A percentile compares a stretch with the other conserved stretches of the same genome.
phyloP scores from a whole-genome alignment of 2,113 vertebrate genomes.

The Hipposideros armiger region DNA sequence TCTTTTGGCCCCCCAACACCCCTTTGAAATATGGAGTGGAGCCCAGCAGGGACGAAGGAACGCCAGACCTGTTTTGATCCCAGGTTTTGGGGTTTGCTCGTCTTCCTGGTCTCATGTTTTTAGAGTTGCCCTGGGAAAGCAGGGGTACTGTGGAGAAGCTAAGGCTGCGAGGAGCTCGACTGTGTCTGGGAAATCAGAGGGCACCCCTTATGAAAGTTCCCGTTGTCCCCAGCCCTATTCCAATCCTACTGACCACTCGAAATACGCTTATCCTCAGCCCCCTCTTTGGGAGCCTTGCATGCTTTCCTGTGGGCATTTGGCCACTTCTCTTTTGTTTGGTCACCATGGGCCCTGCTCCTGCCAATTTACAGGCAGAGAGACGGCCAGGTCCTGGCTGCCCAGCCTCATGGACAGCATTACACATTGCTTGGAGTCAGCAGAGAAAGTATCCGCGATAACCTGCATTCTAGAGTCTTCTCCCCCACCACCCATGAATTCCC shows the following conservation, averaged over 20 bases:
- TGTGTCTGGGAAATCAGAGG: not conserved
- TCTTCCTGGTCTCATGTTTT: slow-evolving; percentile 6
- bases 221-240: accelerated
- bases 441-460: not conserved
- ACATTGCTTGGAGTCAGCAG: slow-evolving; percentile 55
- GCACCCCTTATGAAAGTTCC: not conserved
- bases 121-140: not conserved
- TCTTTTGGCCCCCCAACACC: not conserved
- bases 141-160: not conserved
- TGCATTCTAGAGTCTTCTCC: not conserved
- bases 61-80: not conserved
- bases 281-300: not conserved
- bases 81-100: not conserved
- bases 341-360: not conserved
- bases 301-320: not conserved
- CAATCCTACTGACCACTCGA: accelerated
- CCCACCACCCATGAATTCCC: not conserved
- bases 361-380: slow-evolving; percentile 58
- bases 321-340: slow-evolving; percentile 44
- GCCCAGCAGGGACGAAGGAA: not conserved
- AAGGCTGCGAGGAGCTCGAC: not conserved
- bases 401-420: not conserved
- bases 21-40: not conserved
- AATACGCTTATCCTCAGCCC: not conserved
- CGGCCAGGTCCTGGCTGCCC: slow-evolving; percentile 30